phyloP scores from a whole-genome alignment of 2,797 vertebrate genomes.

The Hipposideros larvatus region DNA sequence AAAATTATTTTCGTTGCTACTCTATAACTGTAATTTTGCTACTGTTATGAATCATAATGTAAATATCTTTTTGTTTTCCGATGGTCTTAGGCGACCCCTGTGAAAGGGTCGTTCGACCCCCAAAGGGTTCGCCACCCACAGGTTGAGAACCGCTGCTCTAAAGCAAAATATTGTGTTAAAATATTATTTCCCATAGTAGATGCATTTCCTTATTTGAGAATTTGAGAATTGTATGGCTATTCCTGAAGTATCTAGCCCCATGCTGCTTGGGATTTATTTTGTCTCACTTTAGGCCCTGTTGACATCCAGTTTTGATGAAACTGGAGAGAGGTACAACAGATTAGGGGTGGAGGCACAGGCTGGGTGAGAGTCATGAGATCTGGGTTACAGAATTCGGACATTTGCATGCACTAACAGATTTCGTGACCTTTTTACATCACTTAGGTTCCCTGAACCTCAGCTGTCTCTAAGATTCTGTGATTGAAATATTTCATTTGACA shows the following conservation, averaged over 20 bases:
- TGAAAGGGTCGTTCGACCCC: too few relatives aligned
- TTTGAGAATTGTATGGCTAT: neutral
- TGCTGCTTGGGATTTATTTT: neutral
- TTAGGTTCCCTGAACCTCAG: neutral
- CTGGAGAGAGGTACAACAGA: neutral
- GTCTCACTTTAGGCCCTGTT: neutral
- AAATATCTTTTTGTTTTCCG: too few relatives aligned
- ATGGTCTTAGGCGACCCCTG: too few relatives aligned
- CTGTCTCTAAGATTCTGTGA: conserved; percentile 2
- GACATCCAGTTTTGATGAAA: neutral
- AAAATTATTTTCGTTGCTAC: too few relatives aligned
- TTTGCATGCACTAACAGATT: neutral
- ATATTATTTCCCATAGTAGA: neutral
- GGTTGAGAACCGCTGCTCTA: neutral
- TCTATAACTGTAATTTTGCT: too few relatives aligned
- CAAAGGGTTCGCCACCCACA: too few relatives aligned
- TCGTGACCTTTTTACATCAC: neutral
- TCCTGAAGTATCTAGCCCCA: neutral
- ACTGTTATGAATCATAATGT: too few relatives aligned
- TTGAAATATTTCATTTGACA: neutral
- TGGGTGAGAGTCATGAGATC: rapidly evolving
- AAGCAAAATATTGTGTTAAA: neutral
- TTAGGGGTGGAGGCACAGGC: neutral
- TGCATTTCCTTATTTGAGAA: neutral
- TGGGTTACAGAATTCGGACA: neutral